Evolutionary conservation across 2,113 vertebrate species (phyloP), one percentile per base, ranked within the genome.

Genomic region (Hiodon alosoides): DNA sequence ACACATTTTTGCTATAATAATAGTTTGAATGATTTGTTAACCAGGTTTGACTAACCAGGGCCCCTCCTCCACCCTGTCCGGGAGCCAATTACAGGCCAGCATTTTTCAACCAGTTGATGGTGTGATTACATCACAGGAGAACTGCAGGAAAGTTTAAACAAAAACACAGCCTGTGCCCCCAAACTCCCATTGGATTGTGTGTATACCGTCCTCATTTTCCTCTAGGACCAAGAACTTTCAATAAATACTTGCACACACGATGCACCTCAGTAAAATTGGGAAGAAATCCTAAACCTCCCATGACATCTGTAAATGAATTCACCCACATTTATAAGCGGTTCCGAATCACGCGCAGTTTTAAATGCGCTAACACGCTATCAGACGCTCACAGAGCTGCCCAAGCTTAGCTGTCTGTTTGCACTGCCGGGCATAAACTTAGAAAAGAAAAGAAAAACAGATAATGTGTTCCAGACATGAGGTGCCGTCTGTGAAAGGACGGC

Each of bases 241-340:
- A n/a, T n/a, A n/a, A n/a, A n/a, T n/a, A n/a, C n/a, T n/a, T n/a
- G n/a, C n/a, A n/a, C n/a, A n/a, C 31, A 31, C 31, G 31, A 31
- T 31, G 31, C 31, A 31, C 31, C 31, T 31, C 31, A 31, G 31
- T 31, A 31, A 31, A 31, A 31, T 31, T 31, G 31, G 31, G 31
- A 31, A 31, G 31, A 31, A 31, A 31, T 31, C 31, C 31, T 31
- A 31, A 31, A 31, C 31, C 31, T 31, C 48, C 64, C 46, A 57
- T 58, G 47, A 68, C 73, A 59, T 71, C 31, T 55, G 54, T 59
- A 31, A 31, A 31, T 31, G 54, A 69, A 53, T 65, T 73, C 46
- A 62, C 48, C 71, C 60, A 65, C 51, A 73, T 73, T 73, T 54
- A 59, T 5, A 7, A 59, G 47, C 46, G 3, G 11, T 31, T 11